Base-by-base conservation (phyloP, 2,113 vertebrate species). In the Pampusana beccarii region DNA sequence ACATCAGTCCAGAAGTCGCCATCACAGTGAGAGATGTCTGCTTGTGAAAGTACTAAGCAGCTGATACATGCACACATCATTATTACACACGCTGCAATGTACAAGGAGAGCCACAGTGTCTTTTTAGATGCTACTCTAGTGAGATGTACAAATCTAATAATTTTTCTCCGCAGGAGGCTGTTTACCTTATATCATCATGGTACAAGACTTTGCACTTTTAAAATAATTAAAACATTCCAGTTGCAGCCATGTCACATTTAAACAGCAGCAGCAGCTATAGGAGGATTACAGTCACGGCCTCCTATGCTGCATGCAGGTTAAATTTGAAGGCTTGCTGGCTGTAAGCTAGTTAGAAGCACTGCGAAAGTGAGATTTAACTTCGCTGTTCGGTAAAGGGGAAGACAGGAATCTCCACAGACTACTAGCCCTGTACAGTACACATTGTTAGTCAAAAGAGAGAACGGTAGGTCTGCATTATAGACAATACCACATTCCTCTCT, bases 361-460 rank as follows among this genome's bases (percentile, higher is more conserved):
- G 24, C 34, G 86, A 86, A 97, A 84, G 44, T 88, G 72, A 56
- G 53, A 92, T 83, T 83, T 83, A 93, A 94, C 72, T 93, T 95
- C 70, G 25, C n/a, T 53, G 13, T 28, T 86, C 1, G 5, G 14
- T 31, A 72, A 70, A 91, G 51, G 51, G 44, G 75, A 93, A 50
- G 89, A 94, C 31, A 64, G n/a, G 31, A 57, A 48, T 33, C 70
- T 57, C 51, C 26, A 84, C 57, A 57, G 31, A 69, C 36, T 93
- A 31, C 29, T 29, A 82, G 57, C 33, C 46, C 57, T 46, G 44
- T n/a, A 58, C 21, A 61, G 58, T 29, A 80, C 36, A 71, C 40
- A 54, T 69, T 90, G 73, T 91, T 97, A 97, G 95, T 97, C 94
- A 97, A 93, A 96, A 90, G 70, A 94, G 67, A 95, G 88, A 92